Percentiles rank a stretch among this genome's conserved stretches.
These are phyloP conservation scores for Andrena minutula DNA, from an alignment of 2,888 invertebrate species.

Conservation along the genomic window DNA sequence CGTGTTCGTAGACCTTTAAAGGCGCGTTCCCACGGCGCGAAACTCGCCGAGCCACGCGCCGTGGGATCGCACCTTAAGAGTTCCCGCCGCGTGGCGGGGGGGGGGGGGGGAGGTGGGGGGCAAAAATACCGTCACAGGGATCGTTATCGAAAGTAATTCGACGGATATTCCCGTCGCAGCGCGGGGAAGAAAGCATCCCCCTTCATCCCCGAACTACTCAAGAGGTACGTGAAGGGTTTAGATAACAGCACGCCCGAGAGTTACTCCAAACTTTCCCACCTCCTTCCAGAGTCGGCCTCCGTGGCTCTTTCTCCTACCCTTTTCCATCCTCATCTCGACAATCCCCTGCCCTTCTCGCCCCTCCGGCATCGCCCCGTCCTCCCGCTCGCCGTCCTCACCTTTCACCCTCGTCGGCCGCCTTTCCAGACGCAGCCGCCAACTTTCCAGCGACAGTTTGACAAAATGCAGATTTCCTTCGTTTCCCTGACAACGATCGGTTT, in stretches of 20 bases:
- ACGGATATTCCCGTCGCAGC: slow-evolving; percentile 62
- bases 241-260: slow-evolving; percentile 76
- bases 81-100: slow-evolving; percentile 14
- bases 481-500: slow-evolving; percentile 72
- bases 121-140: slow-evolving; percentile 58
- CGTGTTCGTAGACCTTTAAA: no score
- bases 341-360: slow-evolving; percentile 17
- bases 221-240: slow-evolving; percentile 76
- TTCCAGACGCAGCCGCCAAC: slow-evolving; percentile 56
- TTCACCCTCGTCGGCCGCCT: slow-evolving; percentile 50
- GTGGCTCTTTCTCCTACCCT: slow-evolving; percentile 38
- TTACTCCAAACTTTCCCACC: slow-evolving; percentile 70
- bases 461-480: slow-evolving; percentile 79
- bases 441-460: slow-evolving; percentile 78
- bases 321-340: slow-evolving; percentile 36
- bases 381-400: slow-evolving; percentile 30
- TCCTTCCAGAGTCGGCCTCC: slow-evolving; percentile 46
- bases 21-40: no score
- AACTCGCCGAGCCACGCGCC: no score
- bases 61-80: slow-evolving; percentile 6
- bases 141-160: slow-evolving; percentile 71
- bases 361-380: slow-evolving; percentile 11
- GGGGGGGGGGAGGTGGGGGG: not conserved
- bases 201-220: slow-evolving; percentile 64
- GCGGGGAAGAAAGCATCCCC: slow-evolving; percentile 54